A percentile compares a stretch with the other conserved stretches of the same genome.
phyloP scores from a whole-genome alignment of 1,140 invertebrate genomes.

The Pissodes strobi region DNA sequence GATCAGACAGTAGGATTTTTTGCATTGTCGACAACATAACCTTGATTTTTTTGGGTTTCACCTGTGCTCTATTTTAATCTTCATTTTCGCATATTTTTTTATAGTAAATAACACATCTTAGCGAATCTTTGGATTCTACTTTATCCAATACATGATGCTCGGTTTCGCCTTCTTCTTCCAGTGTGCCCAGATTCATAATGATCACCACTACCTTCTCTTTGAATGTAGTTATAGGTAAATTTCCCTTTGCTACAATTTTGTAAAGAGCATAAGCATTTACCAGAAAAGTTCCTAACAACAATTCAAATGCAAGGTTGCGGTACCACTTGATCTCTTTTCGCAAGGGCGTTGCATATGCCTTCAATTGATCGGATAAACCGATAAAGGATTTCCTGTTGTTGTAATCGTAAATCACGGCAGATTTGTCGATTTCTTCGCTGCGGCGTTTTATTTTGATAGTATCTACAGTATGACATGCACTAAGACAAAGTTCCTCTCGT shows the following conservation, averaged over 20 bases:
- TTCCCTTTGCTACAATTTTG: not conserved
- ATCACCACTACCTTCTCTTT: too few relatives aligned
- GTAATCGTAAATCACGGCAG: slow-evolving; percentile 51
- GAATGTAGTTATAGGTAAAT: not conserved
- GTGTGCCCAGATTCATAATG: too few relatives aligned
- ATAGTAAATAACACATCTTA: too few relatives aligned
- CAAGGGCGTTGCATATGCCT: slow-evolving; percentile 33
- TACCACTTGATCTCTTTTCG: slow-evolving; percentile 36
- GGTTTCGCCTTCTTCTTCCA: too few relatives aligned
- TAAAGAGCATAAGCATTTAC: slow-evolving; percentile 24
- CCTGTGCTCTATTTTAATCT: too few relatives aligned
- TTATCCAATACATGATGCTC: too few relatives aligned
- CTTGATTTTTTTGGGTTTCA: too few relatives aligned
- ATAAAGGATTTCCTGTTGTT: slow-evolving; percentile 51
- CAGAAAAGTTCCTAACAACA: slow-evolving; percentile 13
- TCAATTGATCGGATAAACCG: slow-evolving; percentile 42
- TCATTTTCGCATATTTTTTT: too few relatives aligned
- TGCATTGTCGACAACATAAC: too few relatives aligned
- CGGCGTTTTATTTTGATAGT: not conserved
- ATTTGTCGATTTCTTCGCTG: slow-evolving; percentile 1
- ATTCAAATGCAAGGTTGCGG: slow-evolving; percentile 24
- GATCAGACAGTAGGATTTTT: too few relatives aligned
- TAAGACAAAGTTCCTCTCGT: slow-evolving; percentile 44
- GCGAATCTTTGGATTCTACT: too few relatives aligned
- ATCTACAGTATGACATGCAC: slow-evolving; percentile 5